These are phyloP conservation scores for Premnoplex brunnescens DNA, from an alignment of 2,797 vertebrate species.

Conservation along the genomic window DNA sequence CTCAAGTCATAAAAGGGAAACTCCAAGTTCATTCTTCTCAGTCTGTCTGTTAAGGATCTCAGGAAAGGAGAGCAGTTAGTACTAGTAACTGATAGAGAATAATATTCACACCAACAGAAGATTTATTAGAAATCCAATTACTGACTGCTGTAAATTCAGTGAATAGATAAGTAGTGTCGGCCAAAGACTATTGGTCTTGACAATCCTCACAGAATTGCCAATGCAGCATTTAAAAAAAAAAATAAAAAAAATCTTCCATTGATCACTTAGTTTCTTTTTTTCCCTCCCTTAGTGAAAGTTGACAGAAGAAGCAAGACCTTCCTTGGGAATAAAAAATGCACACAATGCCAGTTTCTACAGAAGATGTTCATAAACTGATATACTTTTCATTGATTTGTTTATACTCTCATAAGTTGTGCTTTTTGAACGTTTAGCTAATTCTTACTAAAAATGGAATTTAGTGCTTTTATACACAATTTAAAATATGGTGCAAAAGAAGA, in stretches of 20 bases:
- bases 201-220: neutral
- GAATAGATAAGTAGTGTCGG: neutral
- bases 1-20: neutral
- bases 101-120: neutral
- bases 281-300: neutral
- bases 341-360: neutral
- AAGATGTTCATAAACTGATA: neutral
- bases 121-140: neutral
- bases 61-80: neutral
- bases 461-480: neutral
- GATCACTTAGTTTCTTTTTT: neutral
- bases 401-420: neutral
- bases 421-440: neutral
- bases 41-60: neutral
- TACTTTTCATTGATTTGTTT: neutral
- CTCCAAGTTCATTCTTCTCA: neutral
- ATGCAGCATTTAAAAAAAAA: constrained; percentile 28
- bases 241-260: constrained; percentile 3
- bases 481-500: neutral
- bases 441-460: neutral
- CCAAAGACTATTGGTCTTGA: neutral
- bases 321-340: neutral
- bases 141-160: neutral
- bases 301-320: neutral
- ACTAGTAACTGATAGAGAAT: neutral